A percentile compares a stretch with the other conserved stretches of the same genome.
phyloP scores from a whole-genome alignment of 2,888 invertebrate species.

The Drosophila planitibia region DNA sequence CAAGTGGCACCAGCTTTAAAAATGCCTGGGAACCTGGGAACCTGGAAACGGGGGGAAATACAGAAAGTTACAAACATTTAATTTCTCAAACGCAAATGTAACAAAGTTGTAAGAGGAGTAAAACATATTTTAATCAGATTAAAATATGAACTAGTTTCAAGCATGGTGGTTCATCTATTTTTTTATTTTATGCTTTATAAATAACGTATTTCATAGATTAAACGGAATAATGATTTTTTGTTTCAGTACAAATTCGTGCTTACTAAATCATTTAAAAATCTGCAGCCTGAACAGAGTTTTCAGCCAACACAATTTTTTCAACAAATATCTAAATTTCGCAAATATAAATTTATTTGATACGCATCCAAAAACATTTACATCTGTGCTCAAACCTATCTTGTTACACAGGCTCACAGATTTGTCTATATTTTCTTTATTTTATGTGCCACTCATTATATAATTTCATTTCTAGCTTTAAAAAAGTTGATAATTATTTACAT shows the following conservation, averaged over 20 bases:
- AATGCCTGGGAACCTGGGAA: constrained; percentile 21
- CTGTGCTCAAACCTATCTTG: not conserved
- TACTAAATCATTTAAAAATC: not conserved
- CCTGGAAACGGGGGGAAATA: not conserved
- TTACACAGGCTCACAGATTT: not conserved
- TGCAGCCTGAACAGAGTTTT: not conserved
- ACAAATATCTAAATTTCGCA: not conserved
- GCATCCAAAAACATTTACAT: not conserved
- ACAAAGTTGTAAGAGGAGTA: not conserved
- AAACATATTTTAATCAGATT: constrained; percentile 6
- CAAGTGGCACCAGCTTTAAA: constrained; percentile 29
- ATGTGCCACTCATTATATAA: not conserved
- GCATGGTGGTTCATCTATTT: not conserved
- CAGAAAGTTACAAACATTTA: constrained; percentile 14
- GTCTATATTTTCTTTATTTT: not conserved
- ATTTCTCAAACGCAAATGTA: constrained; percentile 18
- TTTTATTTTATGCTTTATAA: not conserved
- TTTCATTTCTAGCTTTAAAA: not conserved
- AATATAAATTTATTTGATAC: not conserved
- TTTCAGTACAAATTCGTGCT: not conserved
- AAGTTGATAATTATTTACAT: not conserved
- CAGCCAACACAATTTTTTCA: not conserved
- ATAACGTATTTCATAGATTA: not conserved
- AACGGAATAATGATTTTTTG: not conserved
- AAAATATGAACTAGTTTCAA: not conserved